Evolutionary conservation across 92 coral and sea anemone genomes (phyloP).

Genomic region (Plumapathes pennacea): DNA sequence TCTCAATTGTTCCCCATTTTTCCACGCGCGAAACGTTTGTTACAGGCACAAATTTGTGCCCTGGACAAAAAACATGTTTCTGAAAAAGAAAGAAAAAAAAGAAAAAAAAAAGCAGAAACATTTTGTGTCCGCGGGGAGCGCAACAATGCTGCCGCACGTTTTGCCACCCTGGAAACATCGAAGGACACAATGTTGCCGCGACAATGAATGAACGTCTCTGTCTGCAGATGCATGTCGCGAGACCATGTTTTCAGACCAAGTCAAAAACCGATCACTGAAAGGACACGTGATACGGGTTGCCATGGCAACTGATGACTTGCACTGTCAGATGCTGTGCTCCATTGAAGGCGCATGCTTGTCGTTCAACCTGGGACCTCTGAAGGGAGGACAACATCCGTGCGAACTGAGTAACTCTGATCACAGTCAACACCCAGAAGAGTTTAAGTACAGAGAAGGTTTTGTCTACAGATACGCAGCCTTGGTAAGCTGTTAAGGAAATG

Average conservation of each 20-base stretch:
- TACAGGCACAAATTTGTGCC: too few species aligned
- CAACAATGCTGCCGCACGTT: too few species aligned
- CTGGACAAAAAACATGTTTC: too few species aligned
- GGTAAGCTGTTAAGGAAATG: too few species aligned
- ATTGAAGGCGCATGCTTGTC: background rate
- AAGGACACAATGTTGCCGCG: too few species aligned
- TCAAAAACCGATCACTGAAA: background rate
- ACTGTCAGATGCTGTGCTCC: background rate
- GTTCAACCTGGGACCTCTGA: background rate
- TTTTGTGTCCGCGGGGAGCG: too few species aligned
- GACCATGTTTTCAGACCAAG: constrained; percentile 4
- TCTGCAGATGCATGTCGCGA: constrained; percentile 1
- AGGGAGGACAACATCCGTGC: background rate
- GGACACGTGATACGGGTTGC: constrained; percentile 5
- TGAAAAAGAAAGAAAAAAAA: too few species aligned
- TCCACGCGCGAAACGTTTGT: too few species aligned
- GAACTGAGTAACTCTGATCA: constrained; percentile 3
- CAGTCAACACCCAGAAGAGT: background rate
- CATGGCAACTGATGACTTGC: background rate
- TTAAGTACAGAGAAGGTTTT: background rate
- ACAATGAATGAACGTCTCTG: too few species aligned
- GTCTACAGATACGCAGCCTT: background rate
- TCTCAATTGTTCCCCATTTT: too few species aligned
- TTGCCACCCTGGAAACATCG: too few species aligned
- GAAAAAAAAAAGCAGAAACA: too few species aligned